phyloP scores from a whole-genome alignment of 2,797 vertebrate species.

The Aulostomus chinensis region DNA sequence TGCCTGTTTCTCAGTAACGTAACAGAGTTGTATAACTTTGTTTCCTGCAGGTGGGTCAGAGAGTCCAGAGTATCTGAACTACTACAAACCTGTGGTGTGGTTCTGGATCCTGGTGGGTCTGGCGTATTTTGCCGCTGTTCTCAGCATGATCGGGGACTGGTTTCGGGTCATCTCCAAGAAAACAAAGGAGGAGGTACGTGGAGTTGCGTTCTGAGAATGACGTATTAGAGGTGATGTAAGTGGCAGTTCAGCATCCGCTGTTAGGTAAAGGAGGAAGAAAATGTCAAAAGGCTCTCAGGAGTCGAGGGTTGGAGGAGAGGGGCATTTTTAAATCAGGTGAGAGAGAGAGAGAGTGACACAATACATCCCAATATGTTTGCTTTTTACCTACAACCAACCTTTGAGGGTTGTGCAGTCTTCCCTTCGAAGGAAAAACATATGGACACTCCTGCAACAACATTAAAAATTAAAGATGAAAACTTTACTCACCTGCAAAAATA shows the following conservation, averaged over 20 bases:
- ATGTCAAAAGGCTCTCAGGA: too few species aligned
- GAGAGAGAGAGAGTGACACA: too few species aligned
- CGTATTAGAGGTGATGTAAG: background rate
- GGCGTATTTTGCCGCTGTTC: conserved; percentile 97
- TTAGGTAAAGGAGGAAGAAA: background rate
- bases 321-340: too few species aligned
- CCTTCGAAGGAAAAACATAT: too few species aligned
- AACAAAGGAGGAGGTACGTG: conserved; percentile 95
- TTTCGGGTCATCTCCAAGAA: conserved; percentile 97
- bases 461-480: too few species aligned
- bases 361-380: too few species aligned
- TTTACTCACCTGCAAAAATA: too few species aligned
- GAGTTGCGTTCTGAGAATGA: background rate
- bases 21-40: conserved; percentile 11
- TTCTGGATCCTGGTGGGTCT: conserved; percentile 98
- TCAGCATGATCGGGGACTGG: conserved; percentile 99
- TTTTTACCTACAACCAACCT: too few species aligned
- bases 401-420: too few species aligned
- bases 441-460: too few species aligned
- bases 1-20: background rate
- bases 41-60: conserved; percentile 85
- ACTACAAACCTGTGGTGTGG: conserved; percentile 97
- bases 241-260: too few species aligned
- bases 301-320: too few species aligned
- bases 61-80: conserved; percentile 88